Base-by-base conservation (phyloP, 1,140 invertebrate species). In the Vanessa atalanta region DNA sequence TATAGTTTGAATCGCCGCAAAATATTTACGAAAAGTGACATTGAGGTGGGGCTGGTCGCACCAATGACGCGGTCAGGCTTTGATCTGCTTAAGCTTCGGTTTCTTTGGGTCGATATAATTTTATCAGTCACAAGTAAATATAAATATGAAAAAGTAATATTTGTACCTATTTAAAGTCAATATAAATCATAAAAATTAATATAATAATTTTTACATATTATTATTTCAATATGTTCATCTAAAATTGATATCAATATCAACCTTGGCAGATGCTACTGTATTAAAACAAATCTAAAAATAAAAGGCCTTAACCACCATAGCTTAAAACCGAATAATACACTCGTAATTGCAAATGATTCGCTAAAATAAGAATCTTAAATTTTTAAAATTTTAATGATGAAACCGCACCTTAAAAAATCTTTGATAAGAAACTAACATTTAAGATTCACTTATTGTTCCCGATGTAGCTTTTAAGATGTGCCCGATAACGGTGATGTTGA, bases 361-460 rank as follows among this genome's bases (percentile, higher is more conserved):
- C 8, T 43, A 5, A 43, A 43, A 43, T 11, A 5, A 9, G 9
- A 43, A 43, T 43, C 6, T 43, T 9, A 9, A 9, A 43, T 11
- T 43, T 15, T 2, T 16, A 23, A 11, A 16, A 20, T 12, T 60
- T 60, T 48, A 23, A 68, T 20, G 20, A 48, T 13, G n/a, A 67
- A 70, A 77, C 77, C 47, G 51, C 76, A 77, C 81, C 83, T 86
- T 83, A 83, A 80, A 68, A 63, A 82, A 77, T 83, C 76, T 69
- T 55, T 82, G 88, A 90, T 90, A 91, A 88, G 83, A 78, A 77
- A 73, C 73, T 70, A 85, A 82, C 83, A 81, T 88, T 88, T 87
- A 88, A 89, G 87, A 88, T 88, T 88, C 87, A 91, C 83, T 91
- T 88, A 91, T 91, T 91, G 89, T 91, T 89, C 83, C 75, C 78